These are phyloP conservation scores for Pseudopipra pipra DNA, from an alignment of 2,113 vertebrate genomes.

Conservation along the genomic window DNA sequence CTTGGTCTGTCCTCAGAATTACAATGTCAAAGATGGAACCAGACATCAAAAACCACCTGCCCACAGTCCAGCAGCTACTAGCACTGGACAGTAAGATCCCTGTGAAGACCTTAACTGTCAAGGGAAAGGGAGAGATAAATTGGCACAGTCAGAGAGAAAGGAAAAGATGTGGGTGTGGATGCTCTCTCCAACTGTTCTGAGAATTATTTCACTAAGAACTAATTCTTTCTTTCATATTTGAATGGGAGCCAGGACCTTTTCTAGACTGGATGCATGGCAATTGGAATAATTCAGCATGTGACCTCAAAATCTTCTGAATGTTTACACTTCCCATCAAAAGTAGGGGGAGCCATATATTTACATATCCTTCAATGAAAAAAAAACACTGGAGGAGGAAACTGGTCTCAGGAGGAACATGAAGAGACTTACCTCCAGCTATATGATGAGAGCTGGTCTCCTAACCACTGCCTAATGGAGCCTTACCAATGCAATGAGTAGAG, in stretches of 20 bases:
- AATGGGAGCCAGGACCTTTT: slow-evolving; percentile 12
- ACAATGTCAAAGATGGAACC: background rate
- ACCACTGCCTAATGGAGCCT: background rate
- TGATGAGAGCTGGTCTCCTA: background rate
- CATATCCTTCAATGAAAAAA: background rate
- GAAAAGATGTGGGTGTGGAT: slow-evolving; percentile 62
- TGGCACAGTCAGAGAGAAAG: slow-evolving; percentile 38
- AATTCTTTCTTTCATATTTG: slow-evolving; percentile 55
- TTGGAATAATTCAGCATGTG: background rate
- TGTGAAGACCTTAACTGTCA: background rate
- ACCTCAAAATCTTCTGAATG: slow-evolving; percentile 1
- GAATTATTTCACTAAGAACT: slow-evolving; percentile 33
- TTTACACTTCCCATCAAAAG: slow-evolving; percentile 15
- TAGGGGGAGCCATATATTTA: background rate
- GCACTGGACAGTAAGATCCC: background rate
- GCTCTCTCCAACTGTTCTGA: slow-evolving; percentile 31
- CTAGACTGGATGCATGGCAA: slow-evolving; percentile 25
- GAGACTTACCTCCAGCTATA: background rate
- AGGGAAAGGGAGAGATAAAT: slow-evolving; percentile 9
- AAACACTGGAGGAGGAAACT: background rate
- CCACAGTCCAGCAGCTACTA: background rate
- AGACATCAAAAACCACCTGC: background rate
- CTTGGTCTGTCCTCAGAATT: background rate
- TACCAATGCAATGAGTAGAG: background rate
- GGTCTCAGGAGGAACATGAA: background rate